Conservation (phyloP, 1,140 invertebrate genomes). For the Atta colombica region DNA sequence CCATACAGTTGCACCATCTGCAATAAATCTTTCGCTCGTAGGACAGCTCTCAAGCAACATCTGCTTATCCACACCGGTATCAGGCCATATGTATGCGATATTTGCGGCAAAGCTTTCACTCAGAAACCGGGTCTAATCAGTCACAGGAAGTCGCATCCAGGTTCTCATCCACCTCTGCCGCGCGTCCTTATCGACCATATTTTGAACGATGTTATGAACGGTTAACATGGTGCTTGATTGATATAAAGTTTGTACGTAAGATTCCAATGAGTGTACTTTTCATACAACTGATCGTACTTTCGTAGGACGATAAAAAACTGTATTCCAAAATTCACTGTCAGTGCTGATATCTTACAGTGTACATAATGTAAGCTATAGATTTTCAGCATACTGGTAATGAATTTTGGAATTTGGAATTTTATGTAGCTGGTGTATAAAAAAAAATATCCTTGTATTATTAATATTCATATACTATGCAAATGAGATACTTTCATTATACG, state of each 20-base stretch:
- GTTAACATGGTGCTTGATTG: conserved; percentile 18
- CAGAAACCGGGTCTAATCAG: conserved; percentile 89
- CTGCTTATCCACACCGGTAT: conserved; percentile 94
- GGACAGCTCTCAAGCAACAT: conserved; percentile 87
- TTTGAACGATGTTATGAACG: conserved; percentile 81
- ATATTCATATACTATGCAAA: background rate
- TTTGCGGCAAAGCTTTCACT: conserved; percentile 92
- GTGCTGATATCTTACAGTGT: too few species aligned
- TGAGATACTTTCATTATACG: background rate
- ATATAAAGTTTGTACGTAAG: background rate
- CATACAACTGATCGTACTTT: too few species aligned
- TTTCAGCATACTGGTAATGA: too few species aligned
- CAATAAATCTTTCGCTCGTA: conserved; percentile 86
- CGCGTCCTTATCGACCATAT: conserved; percentile 84
- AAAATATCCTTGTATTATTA: conserved; percentile 10
- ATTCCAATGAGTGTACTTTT: background rate
- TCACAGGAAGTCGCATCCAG: conserved; percentile 89
- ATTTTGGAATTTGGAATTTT: too few species aligned
- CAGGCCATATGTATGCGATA: conserved; percentile 93
- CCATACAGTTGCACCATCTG: conserved; percentile 89
- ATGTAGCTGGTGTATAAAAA: background rate
- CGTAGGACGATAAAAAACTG: background rate
- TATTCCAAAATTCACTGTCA: background rate
- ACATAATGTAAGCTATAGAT: too few species aligned
- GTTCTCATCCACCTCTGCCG: conserved; percentile 83